Evolutionary conservation across 2,888 invertebrate genomes (phyloP), one percentile per base, ranked within the genome.

Genomic region (Andrena chrysosceles): DNA sequence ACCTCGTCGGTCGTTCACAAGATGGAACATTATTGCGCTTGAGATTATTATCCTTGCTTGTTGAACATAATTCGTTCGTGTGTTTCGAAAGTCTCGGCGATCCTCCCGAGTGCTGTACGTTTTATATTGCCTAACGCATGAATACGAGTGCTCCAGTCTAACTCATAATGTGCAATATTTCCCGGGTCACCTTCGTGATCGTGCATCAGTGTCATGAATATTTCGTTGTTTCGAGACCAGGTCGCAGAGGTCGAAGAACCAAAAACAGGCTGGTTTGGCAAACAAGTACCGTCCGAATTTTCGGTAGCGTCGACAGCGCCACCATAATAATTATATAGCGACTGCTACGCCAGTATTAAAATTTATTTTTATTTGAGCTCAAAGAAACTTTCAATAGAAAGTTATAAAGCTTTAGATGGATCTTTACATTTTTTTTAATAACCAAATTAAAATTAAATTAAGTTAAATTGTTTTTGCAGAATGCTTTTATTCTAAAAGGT

Each of bases 121-220:
- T 83, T 87, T 84, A 75, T 80, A 77, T 87, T 87, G 81, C 85
- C 76, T 85, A 85, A 87, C 69, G 66, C 67, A 33, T 54, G 67
- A 52, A 67, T 75, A 52, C 74, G 66, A 72, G 69, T 72, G 77
- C 79, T 71, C 77, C 67, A 74, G 77, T 86, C 83, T 87, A 87
- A 82, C 80, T 85, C 87, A 80, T 72, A 87, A 85, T 71, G 77
- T 80, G 70, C 75, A 70, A 76, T 81, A 71, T 81, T 81, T 78
- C 81, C 52, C 76, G 81, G 87, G 85, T 90, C 87, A 87, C 75
- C 83, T 83, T 87, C 85, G 80, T 83, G 88, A 87, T 89, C 85
- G 76, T 85, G 71, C 76, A 90, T 87, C 85, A 87, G 80, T 72
- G 75, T 85, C 85, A 33, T 77, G 72, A 35, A 71, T 48, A 68